Evolutionary conservation across 2,888 invertebrate genomes (phyloP).

Genomic region (Yponomeuta malinellus): DNA sequence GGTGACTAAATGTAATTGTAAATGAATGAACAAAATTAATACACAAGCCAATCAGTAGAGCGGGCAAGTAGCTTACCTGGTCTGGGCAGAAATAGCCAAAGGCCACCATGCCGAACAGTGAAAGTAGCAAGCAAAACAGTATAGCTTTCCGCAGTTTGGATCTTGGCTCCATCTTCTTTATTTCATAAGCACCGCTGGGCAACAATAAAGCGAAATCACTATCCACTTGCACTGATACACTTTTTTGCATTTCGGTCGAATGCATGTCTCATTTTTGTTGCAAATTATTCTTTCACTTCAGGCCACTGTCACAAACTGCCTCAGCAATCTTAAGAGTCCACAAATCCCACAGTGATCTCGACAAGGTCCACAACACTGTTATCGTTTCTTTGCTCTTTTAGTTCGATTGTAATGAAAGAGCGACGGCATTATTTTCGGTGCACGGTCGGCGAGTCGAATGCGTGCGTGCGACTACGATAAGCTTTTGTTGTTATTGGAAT

Average conservation of each 20-base stretch:
- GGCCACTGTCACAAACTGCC: slow-evolving; percentile 13
- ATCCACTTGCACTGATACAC: slow-evolving; percentile 89
- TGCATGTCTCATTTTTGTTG: slow-evolving; percentile 72
- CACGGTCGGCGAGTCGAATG: slow-evolving; percentile 5
- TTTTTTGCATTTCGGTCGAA: slow-evolving; percentile 79
- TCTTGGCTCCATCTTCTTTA: slow-evolving; percentile 90
- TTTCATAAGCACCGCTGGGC: slow-evolving; percentile 86
- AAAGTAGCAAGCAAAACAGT: slow-evolving; percentile 87
- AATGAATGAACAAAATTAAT: too few relatives aligned
- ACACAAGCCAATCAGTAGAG: not conserved
- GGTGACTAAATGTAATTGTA: too few relatives aligned
- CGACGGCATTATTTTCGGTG: slow-evolving; percentile 45
- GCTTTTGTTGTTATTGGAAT: slow-evolving; percentile 12
- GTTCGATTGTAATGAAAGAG: slow-evolving; percentile 36
- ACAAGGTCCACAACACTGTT: slow-evolving; percentile 37
- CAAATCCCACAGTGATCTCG: slow-evolving; percentile 26
- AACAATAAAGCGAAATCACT: slow-evolving; percentile 87
- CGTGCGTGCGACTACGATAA: not conserved
- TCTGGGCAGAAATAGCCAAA: slow-evolving; percentile 94
- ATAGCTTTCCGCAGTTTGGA: slow-evolving; percentile 87
- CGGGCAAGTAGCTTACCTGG: slow-evolving; percentile 74
- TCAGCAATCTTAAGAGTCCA: not conserved
- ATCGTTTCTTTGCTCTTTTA: slow-evolving; percentile 33
- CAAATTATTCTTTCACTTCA: slow-evolving; percentile 6
- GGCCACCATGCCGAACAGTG: slow-evolving; percentile 90